Evolutionary conservation across 2,888 invertebrate species (phyloP), one percentile per base, ranked within the genome.

Genomic region (Caenorhabditis doughertyi): DNA sequence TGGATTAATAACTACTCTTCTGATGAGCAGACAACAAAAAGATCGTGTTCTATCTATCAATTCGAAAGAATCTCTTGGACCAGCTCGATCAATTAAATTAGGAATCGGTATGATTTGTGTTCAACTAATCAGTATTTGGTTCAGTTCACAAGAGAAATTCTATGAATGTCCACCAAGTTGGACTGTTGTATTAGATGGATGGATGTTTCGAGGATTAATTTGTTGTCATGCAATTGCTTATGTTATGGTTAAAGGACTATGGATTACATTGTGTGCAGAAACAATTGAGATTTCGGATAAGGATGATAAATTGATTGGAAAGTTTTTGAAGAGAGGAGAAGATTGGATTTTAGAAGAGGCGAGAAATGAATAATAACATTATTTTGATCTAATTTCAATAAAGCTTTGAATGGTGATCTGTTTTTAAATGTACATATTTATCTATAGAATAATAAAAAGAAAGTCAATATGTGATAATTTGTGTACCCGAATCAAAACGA

Each of bases 401-500:
- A n/a, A n/a, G n/a, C n/a, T n/a, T n/a, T n/a, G n/a, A n/a, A n/a
- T n/a, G n/a, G n/a, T n/a, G n/a, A n/a, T n/a, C n/a, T n/a, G n/a
- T n/a, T n/a, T n/a, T n/a, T n/a, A n/a, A n/a, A n/a, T n/a, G 9
- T 35, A 35, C 35, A 35, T 35, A 35, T 47, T 47, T n/a, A 47
- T 47, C 39, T 8, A 9, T 47, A 4, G 18, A 42, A 11, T 8
- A 8, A 47, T n/a, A n/a, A n/a, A n/a, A n/a, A 68, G 29, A 42
- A 51, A 16, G n/a, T 53, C 67, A 68, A 53, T 68, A 55, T 68
- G 21, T 9, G 56, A 56, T 55, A 53, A 23, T 42, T 11, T 49
- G 35, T 55, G 55, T 55, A 58, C 56, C 56, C 70, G 70, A 70
- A 47, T n/a, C 1, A 2, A 27, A 51, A 60, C 39, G 32, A 64